A percentile compares a stretch with the other conserved stretches of the same genome.
phyloP scores from a whole-genome alignment of 2,113 vertebrate genomes.

The Brachyhypopomus gauderio region DNA sequence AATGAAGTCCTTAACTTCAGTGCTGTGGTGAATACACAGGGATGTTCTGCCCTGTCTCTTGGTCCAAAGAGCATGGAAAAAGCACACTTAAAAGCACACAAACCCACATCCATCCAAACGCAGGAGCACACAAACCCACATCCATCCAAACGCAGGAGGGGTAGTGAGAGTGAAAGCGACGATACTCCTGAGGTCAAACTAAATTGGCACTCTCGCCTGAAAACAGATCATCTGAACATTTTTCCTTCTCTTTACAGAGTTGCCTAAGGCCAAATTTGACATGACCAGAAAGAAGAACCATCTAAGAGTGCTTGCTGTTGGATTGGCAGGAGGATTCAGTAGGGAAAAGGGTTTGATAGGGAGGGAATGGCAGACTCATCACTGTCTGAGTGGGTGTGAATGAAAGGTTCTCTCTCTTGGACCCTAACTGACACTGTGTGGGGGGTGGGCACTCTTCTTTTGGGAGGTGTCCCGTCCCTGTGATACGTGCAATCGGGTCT shows the following conservation, averaged over 20 bases:
- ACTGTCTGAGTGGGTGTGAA: slow-evolving; percentile 60
- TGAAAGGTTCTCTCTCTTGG: slow-evolving; percentile 59
- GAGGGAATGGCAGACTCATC: slow-evolving; percentile 55
- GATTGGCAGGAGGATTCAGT: slow-evolving; percentile 50
- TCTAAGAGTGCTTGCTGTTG: slow-evolving; percentile 30
- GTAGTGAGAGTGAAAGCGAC: not conserved
- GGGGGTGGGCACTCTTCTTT: slow-evolving; percentile 51
- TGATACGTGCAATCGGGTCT: not conserved
- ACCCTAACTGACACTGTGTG: slow-evolving; percentile 47
- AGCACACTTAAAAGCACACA: slow-evolving; percentile 48
- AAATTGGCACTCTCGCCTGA: slow-evolving; percentile 48
- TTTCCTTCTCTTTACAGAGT: slow-evolving; percentile 52
- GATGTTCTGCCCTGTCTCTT: slow-evolving; percentile 46
- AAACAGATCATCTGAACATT: slow-evolving; percentile 54
- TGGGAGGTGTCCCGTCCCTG: not conserved
- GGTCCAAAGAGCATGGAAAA: not conserved
- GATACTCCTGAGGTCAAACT: slow-evolving; percentile 54
- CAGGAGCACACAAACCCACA: slow-evolving; percentile 43
- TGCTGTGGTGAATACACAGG: not conserved
- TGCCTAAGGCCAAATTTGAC: slow-evolving; percentile 52
- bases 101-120: slow-evolving; percentile 52
- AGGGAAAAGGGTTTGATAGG: slow-evolving; percentile 51
- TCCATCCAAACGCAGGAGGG: slow-evolving; percentile 58
- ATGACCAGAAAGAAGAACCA: slow-evolving; percentile 31
- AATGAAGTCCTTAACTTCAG: not conserved